phyloP scores from a whole-genome alignment of 2,888 invertebrate genomes.

The Oasisia sp. region DNA sequence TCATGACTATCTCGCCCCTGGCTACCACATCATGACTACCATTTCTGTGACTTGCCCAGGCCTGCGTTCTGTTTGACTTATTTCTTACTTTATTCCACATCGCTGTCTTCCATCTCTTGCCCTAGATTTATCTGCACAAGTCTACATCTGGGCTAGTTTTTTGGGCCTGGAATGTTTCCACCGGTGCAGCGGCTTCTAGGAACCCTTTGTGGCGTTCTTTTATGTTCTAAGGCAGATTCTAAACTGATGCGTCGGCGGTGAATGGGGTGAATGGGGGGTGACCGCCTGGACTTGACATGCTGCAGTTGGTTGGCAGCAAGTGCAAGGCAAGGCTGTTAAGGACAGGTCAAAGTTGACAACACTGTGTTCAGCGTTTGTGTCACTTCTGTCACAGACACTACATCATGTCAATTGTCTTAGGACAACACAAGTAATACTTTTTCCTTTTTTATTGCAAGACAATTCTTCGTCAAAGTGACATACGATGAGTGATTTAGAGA shows the following conservation, averaged over 20 bases:
- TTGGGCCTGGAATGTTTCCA: not conserved
- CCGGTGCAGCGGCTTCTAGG: not conserved
- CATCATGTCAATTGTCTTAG: not conserved
- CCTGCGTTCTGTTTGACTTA: not conserved
- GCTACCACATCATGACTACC: not conserved
- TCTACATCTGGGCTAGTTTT: not conserved
- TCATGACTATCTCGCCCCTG: not conserved
- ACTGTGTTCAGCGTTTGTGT: not conserved
- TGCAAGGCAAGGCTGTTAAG: not conserved
- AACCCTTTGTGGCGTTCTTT: slow-evolving; percentile 7
- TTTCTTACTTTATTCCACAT: not conserved
- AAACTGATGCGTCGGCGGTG: not conserved
- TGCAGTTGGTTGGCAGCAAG: not conserved
- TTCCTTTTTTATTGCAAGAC: not conserved
- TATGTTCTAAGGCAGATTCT: slow-evolving; percentile 6
- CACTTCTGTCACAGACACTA: not conserved
- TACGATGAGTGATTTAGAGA: not conserved
- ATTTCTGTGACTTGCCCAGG: not conserved
- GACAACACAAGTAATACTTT: not conserved
- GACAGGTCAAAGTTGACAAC: not conserved
- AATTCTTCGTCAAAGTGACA: not conserved
- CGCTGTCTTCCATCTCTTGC: not conserved
- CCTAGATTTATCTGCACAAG: not conserved
- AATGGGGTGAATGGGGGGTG: not conserved
- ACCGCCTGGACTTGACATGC: not conserved